Conservation (phyloP, 2,797 vertebrate species). For the Sparidentex hasta region DNA sequence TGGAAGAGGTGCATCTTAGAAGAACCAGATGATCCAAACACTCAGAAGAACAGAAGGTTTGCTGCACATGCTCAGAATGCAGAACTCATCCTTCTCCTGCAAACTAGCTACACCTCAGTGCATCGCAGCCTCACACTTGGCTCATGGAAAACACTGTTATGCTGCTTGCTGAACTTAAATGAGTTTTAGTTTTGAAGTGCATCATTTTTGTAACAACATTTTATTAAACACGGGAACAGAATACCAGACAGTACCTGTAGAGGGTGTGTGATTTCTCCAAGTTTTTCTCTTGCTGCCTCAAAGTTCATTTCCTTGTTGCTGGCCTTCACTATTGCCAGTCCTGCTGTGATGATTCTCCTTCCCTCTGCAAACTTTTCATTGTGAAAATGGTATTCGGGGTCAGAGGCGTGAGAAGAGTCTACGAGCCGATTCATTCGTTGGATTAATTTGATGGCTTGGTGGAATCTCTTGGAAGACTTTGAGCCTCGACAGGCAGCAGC, state of each 20-base stretch:
- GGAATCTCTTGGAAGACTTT: conserved; percentile 50
- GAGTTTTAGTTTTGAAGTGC: no score
- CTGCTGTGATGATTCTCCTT: conserved; percentile 55
- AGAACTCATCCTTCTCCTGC: no score
- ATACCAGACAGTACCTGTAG: conserved; percentile 66
- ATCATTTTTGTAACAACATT: no score
- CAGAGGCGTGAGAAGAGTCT: neutral
- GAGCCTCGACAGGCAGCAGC: conserved; percentile 33
- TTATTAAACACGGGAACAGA: no score
- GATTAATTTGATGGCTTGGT: conserved; percentile 5
- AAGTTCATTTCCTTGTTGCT: conserved; percentile 52
- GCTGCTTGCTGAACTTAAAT: no score
- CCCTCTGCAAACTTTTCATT: conserved; percentile 56
- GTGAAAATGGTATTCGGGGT: conserved; percentile 65
- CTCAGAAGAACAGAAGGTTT: no score
- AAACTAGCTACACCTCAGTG: no score
- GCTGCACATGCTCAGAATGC: no score
- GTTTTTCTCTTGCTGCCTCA: conserved; percentile 45
- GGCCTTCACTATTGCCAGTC: conserved; percentile 55
- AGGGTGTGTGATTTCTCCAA: conserved; percentile 70
- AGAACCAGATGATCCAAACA: no score
- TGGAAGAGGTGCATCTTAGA: no score
- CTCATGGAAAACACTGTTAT: no score
- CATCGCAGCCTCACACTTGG: no score
- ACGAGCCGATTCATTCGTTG: conserved; percentile 23